Evolutionary conservation across 2,797 vertebrate genomes (phyloP).

Genomic region (Xiphorhynchus erythropygius): DNA sequence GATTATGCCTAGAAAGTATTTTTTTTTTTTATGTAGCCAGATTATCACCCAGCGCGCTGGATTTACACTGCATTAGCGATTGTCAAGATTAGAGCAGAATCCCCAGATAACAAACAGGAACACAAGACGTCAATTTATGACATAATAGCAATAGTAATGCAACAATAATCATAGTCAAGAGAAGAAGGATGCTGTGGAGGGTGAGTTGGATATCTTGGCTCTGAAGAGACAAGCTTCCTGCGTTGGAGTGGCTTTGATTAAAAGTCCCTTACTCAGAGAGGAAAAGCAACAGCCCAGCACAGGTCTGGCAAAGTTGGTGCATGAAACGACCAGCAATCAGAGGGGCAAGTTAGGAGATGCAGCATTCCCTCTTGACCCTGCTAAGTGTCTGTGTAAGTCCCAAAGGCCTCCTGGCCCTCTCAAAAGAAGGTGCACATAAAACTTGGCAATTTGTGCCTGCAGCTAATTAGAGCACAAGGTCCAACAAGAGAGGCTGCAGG

Average conservation of each 20-base stretch:
- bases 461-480: not conserved
- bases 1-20: conserved; percentile 47
- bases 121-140: conserved; percentile 58
- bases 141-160: conserved; percentile 45
- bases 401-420: not conserved
- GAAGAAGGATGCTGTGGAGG: not conserved
- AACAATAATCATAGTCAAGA: not conserved
- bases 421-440: not conserved
- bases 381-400: not conserved
- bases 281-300: not conserved
- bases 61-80: conserved; percentile 62
- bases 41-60: conserved; percentile 39
- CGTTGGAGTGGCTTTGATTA: not conserved
- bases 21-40: conserved; percentile 45
- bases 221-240: not conserved
- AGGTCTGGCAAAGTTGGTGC: not conserved
- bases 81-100: conserved; percentile 65
- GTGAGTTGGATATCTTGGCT: not conserved
- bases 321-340: not conserved
- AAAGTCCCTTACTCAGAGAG: not conserved
- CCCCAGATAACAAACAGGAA: conserved; percentile 55
- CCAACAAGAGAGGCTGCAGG: not conserved
- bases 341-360: not conserved
- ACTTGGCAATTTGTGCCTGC: not conserved
- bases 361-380: not conserved